These are phyloP conservation scores for Leptosomus discolor DNA, from an alignment of 2,113 vertebrate genomes.

Conservation along the genomic window DNA sequence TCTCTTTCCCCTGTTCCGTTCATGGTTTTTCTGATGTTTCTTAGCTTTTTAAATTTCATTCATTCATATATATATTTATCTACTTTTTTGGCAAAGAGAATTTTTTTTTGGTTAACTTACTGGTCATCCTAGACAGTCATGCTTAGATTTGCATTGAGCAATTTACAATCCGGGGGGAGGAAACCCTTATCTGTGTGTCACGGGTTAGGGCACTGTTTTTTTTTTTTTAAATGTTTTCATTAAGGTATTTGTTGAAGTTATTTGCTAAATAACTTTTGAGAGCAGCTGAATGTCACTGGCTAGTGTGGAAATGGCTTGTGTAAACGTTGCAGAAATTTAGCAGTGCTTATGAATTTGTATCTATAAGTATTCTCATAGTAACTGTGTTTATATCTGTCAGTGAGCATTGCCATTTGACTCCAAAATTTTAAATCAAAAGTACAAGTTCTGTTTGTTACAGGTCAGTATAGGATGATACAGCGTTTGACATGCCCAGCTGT, in stretches of 20 bases:
- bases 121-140: neutral
- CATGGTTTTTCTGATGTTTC: neutral
- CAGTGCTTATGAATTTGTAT: neutral
- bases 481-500: neutral
- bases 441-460: neutral
- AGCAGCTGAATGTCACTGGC: neutral
- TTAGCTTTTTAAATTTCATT: neutral
- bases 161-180: neutral
- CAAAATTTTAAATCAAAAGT: neutral
- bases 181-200: neutral
- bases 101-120: neutral
- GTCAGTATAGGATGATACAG: too few relatives aligned
- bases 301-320: neutral
- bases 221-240: neutral
- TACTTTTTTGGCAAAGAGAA: neutral
- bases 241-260: neutral
- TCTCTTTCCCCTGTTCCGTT: neutral
- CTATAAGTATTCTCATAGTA: fast-evolving
- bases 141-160: neutral
- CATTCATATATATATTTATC: neutral
- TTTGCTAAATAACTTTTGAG: neutral
- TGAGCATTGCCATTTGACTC: neutral
- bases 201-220: too few relatives aligned
- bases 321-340: neutral
- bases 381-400: neutral